phyloP scores from a whole-genome alignment of 2,113 vertebrate genomes.

The Nycticryphes semicollaris region DNA sequence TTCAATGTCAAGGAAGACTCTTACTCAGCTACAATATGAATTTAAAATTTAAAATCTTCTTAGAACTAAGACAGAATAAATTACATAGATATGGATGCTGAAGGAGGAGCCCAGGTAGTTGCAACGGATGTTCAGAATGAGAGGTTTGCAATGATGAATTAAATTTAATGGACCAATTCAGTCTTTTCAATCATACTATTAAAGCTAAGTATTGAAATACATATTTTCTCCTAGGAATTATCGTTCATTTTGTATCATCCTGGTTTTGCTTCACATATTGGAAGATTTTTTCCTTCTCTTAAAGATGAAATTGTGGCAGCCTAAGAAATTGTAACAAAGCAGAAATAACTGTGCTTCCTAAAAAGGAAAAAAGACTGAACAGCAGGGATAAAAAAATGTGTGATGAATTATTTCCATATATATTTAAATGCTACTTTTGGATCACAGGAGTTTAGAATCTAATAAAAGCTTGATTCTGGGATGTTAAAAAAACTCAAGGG shows the following conservation, averaged over 20 bases:
- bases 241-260: slow-evolving; percentile 36
- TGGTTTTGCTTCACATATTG: background rate
- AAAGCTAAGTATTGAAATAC: slow-evolving; percentile 57
- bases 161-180: slow-evolving; percentile 50
- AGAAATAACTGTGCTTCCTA: background rate
- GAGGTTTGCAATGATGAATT: slow-evolving; percentile 40
- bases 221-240: slow-evolving; percentile 32
- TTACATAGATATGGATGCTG: background rate
- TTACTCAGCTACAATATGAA: background rate
- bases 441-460: background rate
- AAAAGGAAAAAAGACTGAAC: background rate
- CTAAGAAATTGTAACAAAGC: background rate
- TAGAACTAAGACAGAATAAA: background rate
- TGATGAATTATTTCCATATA: background rate
- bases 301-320: slow-evolving; percentile 15
- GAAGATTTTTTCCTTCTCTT: background rate
- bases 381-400: background rate
- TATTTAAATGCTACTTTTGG: background rate
- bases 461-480: background rate
- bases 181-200: slow-evolving; percentile 53
- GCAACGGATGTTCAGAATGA: slow-evolving; percentile 20
- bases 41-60: background rate
- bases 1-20: background rate
- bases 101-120: background rate
- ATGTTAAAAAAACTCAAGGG: background rate